A percentile compares a stretch with the other conserved stretches of the same genome.
Evolutionary conservation across 2,888 invertebrate species (phyloP).

Genomic region (Monoplex corrugatus): DNA sequence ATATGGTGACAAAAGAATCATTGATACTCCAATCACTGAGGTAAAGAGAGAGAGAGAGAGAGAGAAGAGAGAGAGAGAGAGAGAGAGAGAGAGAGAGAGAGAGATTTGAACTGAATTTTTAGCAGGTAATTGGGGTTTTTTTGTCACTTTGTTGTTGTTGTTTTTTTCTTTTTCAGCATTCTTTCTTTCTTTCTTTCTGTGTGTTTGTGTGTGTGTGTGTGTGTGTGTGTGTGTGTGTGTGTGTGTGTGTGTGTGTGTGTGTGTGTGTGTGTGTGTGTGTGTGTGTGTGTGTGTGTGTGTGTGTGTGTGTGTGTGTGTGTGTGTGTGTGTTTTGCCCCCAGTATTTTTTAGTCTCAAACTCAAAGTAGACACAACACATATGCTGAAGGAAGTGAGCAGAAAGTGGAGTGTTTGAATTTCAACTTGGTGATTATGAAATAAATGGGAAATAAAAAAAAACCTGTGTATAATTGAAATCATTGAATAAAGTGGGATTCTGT

Average conservation of each 20-base stretch:
- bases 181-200: background rate
- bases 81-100: background rate
- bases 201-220: background rate
- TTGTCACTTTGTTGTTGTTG: background rate
- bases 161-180: background rate
- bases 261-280: background rate
- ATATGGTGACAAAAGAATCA: conserved; percentile 97
- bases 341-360: too few relatives aligned
- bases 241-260: conserved; percentile 11
- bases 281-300: conserved; percentile 12
- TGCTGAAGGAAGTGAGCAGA: too few relatives aligned
- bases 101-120: background rate
- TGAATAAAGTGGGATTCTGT: too few relatives aligned
- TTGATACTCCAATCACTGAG: conserved; percentile 99
- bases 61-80: background rate
- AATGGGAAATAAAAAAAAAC: too few relatives aligned
- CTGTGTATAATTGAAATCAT: too few relatives aligned
- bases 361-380: too few relatives aligned
- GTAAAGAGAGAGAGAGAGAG: conserved; percentile 62
- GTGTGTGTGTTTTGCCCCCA: background rate
- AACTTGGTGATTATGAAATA: too few relatives aligned
- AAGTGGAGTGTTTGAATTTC: too few relatives aligned
- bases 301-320: background rate
- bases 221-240: background rate
- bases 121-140: background rate